phyloP scores from a whole-genome alignment of 2,113 vertebrate species.

The Petroica traversi region DNA sequence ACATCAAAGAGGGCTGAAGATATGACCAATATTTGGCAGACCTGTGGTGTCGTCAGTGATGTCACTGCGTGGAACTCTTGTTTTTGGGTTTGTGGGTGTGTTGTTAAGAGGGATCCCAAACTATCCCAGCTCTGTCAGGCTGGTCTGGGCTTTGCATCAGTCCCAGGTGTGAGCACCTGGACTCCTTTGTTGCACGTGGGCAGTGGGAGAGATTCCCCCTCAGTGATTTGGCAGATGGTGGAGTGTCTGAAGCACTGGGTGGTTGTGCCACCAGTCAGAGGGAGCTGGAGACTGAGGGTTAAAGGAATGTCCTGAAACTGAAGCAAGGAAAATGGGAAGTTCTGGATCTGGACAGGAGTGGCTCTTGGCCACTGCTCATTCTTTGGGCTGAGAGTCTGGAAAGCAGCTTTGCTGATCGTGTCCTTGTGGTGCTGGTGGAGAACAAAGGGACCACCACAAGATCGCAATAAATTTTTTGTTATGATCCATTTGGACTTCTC shows the following conservation, averaged over 20 bases:
- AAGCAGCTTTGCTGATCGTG: neutral
- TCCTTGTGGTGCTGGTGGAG: neutral
- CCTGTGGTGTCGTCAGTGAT: neutral
- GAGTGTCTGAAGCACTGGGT: neutral
- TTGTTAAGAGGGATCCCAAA: neutral
- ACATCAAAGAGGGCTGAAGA: neutral
- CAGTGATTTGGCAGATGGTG: neutral
- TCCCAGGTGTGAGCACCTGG: neutral
- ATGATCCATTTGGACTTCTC: no score
- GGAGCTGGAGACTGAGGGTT: neutral
- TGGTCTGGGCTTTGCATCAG: neutral
- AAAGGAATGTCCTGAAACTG: neutral
- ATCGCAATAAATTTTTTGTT: neutral
- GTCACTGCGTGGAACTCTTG: rapidly evolving
- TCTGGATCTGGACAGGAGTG: neutral
- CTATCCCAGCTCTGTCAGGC: neutral
- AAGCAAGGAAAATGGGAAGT: neutral
- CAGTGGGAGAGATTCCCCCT: neutral
- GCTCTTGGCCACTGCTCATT: neutral
- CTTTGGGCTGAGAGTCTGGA: neutral
- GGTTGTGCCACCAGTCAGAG: neutral
- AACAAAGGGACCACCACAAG: neutral
- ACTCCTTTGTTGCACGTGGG: no score
- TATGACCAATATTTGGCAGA: neutral
- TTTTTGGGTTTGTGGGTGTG: neutral